A percentile compares a stretch with the other conserved stretches of the same genome.
Evolutionary conservation across 2,888 invertebrate species (phyloP).

Genomic region (Mythimna albipuncta): DNA sequence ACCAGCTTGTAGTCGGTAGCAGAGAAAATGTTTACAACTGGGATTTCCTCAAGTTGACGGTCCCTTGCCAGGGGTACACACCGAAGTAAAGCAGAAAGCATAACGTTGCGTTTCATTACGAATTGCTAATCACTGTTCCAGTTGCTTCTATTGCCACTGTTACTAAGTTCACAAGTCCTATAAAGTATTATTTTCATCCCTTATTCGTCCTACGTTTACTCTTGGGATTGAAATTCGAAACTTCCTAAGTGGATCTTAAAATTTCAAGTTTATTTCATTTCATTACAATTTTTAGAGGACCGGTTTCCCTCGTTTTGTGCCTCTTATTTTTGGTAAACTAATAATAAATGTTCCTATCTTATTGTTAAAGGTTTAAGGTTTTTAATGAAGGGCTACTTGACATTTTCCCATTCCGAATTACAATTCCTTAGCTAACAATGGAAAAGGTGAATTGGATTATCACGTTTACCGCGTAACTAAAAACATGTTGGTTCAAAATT

Average conservation of each 20-base stretch:
- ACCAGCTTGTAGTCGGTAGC: slow-evolving; percentile 25
- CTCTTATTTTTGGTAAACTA: slow-evolving; percentile 54
- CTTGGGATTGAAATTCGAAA: slow-evolving; percentile 60
- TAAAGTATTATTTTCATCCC: slow-evolving; percentile 60
- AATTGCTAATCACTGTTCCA: slow-evolving; percentile 53
- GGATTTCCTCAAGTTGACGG: slow-evolving; percentile 38
- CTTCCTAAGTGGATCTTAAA: slow-evolving; percentile 61
- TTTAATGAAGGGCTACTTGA: slow-evolving; percentile 48
- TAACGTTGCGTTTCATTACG: slow-evolving; percentile 42
- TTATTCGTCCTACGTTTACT: slow-evolving; percentile 44
- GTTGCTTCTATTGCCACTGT: slow-evolving; percentile 33
- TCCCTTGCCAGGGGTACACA: slow-evolving; percentile 29
- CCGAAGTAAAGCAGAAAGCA: slow-evolving; percentile 43
- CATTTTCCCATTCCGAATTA: slow-evolving; percentile 28
- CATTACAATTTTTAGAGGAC: slow-evolving; percentile 55
- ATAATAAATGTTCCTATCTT: slow-evolving; percentile 46
- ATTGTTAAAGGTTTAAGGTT: slow-evolving; percentile 45
- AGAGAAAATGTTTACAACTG: slow-evolving; percentile 35
- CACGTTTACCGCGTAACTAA: slow-evolving; percentile 21
- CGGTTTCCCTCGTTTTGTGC: slow-evolving; percentile 8
- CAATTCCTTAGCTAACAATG: slow-evolving; percentile 45
- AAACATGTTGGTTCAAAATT: slow-evolving; percentile 16
- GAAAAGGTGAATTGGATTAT: slow-evolving; percentile 47
- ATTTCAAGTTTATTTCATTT: slow-evolving; percentile 61
- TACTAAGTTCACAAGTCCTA: slow-evolving; percentile 46